Base-by-base conservation (phyloP, 92 coral and sea anemone genomes). In the Epizoanthus fatuus region DNA sequence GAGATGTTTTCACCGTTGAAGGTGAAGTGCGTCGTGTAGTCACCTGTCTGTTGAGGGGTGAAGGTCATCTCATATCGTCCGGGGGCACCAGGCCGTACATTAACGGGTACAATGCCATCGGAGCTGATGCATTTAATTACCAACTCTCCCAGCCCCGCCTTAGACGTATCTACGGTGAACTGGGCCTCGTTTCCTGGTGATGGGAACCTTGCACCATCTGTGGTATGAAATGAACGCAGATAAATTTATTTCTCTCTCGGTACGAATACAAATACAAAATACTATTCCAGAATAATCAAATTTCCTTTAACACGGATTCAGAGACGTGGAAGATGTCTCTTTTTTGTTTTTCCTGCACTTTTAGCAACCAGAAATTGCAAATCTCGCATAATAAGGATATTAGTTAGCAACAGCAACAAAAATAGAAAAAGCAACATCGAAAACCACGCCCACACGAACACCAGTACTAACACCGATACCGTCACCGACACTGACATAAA, bases 71-170 rank as follows among this genome's bases (percentile, higher is more conserved):
- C 87, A 90, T 97, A 87, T 15, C 60, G 72, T 1, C 93, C 93
- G 15, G 87, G 91, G 20, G 94, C 80, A 12, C 88, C 86, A 15
- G 90, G 90, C 2, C 91, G 93, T 22, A 97, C 97, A 66, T 97
- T 95, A 37, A 97, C 99, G 38, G 95, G 98, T 35, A 97, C 88
- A 25, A 87, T 90, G 22, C 96, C 98, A 32, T 70, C 72, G 38
- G 99, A 98, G 6, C 99, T 95, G 68, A 90, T 86, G 75, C 99
- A 95, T 74, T 94, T 90, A 44, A 95, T 92, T 68, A 93, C 96
- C 67, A 97, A 77, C 67, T 91, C 95, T 57, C 99, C 99, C 5
- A 94, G 96, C 37, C 99, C 99, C 54, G 99, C 99, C 25, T 90
- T 87, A 20, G 99, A 93, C 2, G 98, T 97, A 85, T 97, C 99